phyloP scores from a whole-genome alignment of 1,140 invertebrate genomes.

The Penaeus vannamei region DNA sequence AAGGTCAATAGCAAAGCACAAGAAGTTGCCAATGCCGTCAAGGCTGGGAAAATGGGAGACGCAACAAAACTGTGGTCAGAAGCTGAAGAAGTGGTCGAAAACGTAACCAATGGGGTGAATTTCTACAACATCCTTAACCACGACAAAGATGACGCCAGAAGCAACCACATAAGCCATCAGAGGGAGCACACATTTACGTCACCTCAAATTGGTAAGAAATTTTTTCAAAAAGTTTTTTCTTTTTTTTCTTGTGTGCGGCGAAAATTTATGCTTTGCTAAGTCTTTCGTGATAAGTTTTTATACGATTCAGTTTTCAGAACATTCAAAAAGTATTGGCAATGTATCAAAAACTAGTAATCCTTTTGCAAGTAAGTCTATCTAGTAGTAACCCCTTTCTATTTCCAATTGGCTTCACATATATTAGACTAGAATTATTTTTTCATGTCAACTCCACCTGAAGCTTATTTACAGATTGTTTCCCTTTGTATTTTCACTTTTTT shows the following conservation, averaged over 20 bases:
- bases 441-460: too few species aligned
- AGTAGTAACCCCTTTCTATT: too few species aligned
- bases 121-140: conserved; percentile 53
- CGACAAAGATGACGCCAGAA: background rate
- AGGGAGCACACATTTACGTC: background rate
- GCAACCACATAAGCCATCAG: conserved; percentile 1
- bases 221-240: background rate
- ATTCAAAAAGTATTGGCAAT: too few species aligned
- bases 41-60: conserved; percentile 43
- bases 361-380: too few species aligned
- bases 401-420: too few species aligned
- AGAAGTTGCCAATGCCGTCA: conserved; percentile 40
- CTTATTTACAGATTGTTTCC: too few species aligned
- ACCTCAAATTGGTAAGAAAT: background rate
- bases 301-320: too few species aligned
- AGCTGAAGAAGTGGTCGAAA: conserved; percentile 41
- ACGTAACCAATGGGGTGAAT: conserved; percentile 53
- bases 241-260: background rate
- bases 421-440: too few species aligned
- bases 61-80: conserved; percentile 52
- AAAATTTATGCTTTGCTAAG: background rate
- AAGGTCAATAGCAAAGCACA: conserved; percentile 38
- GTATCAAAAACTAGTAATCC: too few species aligned
- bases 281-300: too few species aligned
- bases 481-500: too few species aligned